phyloP scores from a whole-genome alignment of 2,888 invertebrate species.

The Phengaris arion region DNA sequence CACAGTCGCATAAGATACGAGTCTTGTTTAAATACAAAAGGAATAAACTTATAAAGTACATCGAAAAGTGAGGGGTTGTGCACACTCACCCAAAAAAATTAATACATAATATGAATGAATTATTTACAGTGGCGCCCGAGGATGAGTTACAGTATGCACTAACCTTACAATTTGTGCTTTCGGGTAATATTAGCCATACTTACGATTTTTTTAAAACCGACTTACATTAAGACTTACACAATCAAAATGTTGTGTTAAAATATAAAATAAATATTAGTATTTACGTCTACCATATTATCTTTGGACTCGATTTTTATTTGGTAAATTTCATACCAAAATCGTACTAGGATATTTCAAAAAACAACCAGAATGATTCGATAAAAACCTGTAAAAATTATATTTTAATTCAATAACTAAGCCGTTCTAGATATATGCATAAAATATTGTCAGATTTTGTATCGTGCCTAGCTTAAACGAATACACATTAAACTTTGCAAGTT shows the following conservation, averaged over 20 bases:
- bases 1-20: conserved; percentile 56
- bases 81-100: conserved; percentile 42
- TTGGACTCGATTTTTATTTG: conserved; percentile 70
- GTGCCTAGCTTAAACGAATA: too few species aligned
- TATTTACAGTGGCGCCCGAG: conserved; percentile 44
- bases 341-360: conserved; percentile 28
- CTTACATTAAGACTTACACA: conserved; percentile 40
- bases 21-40: conserved; percentile 46
- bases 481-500: too few species aligned
- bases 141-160: conserved; percentile 43
- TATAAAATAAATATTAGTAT: conserved; percentile 32
- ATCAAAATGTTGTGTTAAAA: conserved; percentile 38
- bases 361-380: conserved; percentile 19
- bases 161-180: conserved; percentile 63
- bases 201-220: conserved; percentile 54
- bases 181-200: conserved; percentile 59
- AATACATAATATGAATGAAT: conserved; percentile 35
- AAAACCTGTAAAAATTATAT: conserved; percentile 13
- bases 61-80: conserved; percentile 58
- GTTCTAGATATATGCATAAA: background rate
- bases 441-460: background rate
- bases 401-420: background rate
- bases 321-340: conserved; percentile 50
- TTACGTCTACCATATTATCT: conserved; percentile 50
- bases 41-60: conserved; percentile 53